These are phyloP conservation scores for Alectoris magna DNA, from an alignment of 2,797 vertebrate species.

Conservation along the genomic window DNA sequence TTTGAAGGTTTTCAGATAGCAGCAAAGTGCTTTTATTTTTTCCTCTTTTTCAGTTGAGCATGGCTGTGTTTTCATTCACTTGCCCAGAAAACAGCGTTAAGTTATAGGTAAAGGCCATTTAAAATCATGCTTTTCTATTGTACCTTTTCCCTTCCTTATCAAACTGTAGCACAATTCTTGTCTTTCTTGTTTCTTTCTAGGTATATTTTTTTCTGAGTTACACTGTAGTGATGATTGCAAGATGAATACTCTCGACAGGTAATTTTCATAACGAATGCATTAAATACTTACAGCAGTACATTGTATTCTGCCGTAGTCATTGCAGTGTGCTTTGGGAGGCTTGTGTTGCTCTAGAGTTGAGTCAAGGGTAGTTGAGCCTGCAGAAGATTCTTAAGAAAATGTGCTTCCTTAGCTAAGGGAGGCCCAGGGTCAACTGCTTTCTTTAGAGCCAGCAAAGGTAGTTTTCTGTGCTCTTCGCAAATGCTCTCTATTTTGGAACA, in stretches of 20 bases:
- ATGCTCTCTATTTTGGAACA: not conserved
- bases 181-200: not conserved
- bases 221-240: not conserved
- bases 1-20: not conserved
- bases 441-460: not conserved
- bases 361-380: not conserved
- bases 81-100: not conserved
- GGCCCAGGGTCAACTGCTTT: not conserved
- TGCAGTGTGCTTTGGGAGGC: not conserved
- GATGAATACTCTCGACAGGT: not conserved
- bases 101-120: not conserved
- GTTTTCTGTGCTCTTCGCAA: not conserved
- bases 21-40: not conserved
- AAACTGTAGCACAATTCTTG: not conserved
- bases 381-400: not conserved
- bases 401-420: not conserved
- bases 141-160: not conserved
- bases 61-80: slow-evolving; percentile 24
- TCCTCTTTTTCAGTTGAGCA: not conserved
- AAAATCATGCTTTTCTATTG: not conserved
- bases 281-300: not conserved
- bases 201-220: not conserved
- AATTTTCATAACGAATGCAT: not conserved
- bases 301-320: not conserved
- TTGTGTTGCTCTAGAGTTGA: not conserved